Base-by-base conservation (phyloP, 2,797 vertebrate genomes). In the Siniperca scherzeri region DNA sequence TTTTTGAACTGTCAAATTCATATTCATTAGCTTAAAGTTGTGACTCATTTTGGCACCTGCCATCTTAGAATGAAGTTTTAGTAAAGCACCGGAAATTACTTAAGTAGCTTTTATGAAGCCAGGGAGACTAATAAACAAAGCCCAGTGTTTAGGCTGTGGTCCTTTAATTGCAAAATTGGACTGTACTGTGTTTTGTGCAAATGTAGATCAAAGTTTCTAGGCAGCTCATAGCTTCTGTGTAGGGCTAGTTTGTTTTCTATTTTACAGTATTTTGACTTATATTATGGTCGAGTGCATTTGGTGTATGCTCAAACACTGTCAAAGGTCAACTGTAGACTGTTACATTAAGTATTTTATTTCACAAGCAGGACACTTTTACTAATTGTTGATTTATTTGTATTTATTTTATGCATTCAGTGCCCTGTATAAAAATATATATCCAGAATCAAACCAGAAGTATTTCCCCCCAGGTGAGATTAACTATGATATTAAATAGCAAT, bases 141-240 rank as follows among this genome's bases (percentile, higher is more conserved):
- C 38, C 74, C 70, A 61, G 73, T 91, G 52, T 93, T 93, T 73
- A 88, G 66, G 78, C 84, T 80, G 78, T 78, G 74, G 81, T 76
- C 60, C 80, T 70, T 88, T 90, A 85, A 82, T 87, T 94, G 77
- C 33, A 68, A 77, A 72, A 30, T 30, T 30, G 30, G 59, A 50
- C 30, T 30, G 80, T 62, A 56, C 71, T 57, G 8, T 82, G 52
- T 74, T 83, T 81, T 81, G 27, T 27, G 72, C 48, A 46, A 72
- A 77, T 81, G 79, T 90, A 82, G 87, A 89, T 90, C 65, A 2
- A 22, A 22, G 30, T 77, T 53, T 78, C 27, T 42, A 7, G 78
- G 73, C 60, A 70, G 70, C 66, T 77, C 69, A 16, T 17, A 70
- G 85, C 83, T 91, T 91, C 79, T 88, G 81, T 86, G 57, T 53